These are phyloP conservation scores for Diplazon laetatorius DNA, from an alignment of 2,888 invertebrate genomes.

Conservation along the genomic window DNA sequence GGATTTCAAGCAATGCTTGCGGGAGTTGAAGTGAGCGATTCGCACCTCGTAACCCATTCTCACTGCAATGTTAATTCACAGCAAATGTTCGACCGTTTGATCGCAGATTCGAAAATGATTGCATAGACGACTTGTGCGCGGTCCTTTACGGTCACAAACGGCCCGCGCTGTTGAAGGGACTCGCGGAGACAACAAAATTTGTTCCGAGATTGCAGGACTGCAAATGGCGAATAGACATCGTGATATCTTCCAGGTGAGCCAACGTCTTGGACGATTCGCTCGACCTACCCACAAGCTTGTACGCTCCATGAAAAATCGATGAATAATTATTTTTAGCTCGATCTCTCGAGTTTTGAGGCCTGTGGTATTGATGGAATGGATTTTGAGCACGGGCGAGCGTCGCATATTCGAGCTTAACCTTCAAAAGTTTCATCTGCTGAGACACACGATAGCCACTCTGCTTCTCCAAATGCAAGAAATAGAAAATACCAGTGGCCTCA, in stretches of 20 bases:
- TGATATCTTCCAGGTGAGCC: constrained; percentile 83
- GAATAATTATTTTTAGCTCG: constrained; percentile 74
- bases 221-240: constrained; percentile 84
- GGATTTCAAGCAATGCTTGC: constrained; percentile 83
- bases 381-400: constrained; percentile 81
- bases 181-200: constrained; percentile 81
- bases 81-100: no score
- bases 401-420: constrained; percentile 83
- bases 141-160: constrained; percentile 83
- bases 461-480: constrained; percentile 83
- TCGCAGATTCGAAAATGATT: constrained; percentile 75
- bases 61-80: no score
- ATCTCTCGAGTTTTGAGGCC: constrained; percentile 82
- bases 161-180: constrained; percentile 78
- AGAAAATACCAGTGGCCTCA: constrained; percentile 82
- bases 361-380: constrained; percentile 84
- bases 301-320: not conserved
- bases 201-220: constrained; percentile 81
- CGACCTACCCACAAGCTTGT: not conserved
- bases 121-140: constrained; percentile 83
- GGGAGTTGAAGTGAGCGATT: constrained; percentile 81
- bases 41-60: not conserved
- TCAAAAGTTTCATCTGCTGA: constrained; percentile 83
- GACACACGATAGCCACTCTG: constrained; percentile 83
- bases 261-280: not conserved